Conservation (phyloP, 2,888 invertebrate genomes). For the Rapana venosa region DNA sequence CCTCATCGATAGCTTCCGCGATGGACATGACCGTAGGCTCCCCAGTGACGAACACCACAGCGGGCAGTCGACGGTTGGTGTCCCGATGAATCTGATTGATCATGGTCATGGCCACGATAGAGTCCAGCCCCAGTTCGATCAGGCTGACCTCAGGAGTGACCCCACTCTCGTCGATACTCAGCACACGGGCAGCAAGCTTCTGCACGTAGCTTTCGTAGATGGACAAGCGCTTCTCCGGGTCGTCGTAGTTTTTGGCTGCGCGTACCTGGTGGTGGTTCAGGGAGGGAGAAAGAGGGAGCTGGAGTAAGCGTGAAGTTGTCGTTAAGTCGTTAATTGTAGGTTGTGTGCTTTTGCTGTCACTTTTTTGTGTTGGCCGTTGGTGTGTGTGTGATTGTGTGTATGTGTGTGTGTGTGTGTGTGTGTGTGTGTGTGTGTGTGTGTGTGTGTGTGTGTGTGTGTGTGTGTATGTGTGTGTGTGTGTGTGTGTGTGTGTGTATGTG, state of each 20-base stretch:
- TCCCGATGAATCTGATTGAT: slow-evolving; percentile 51
- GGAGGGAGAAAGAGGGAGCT: no score
- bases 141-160: slow-evolving; percentile 49
- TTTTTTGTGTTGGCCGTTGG: no score
- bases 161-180: slow-evolving; percentile 47
- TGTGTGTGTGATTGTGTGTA: background rate
- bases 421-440: background rate
- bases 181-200: slow-evolving; percentile 44
- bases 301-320: no score
- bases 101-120: slow-evolving; percentile 58
- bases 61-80: slow-evolving; percentile 42
- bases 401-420: background rate
- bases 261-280: slow-evolving; percentile 12
- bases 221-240: slow-evolving; percentile 28
- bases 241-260: background rate
- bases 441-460: background rate
- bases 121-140: slow-evolving; percentile 57
- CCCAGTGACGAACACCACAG: slow-evolving; percentile 43
- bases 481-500: background rate
- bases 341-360: no score
- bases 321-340: no score
- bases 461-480: background rate
- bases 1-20: slow-evolving; percentile 33
- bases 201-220: slow-evolving; percentile 46
- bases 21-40: slow-evolving; percentile 40